phyloP scores from a whole-genome alignment of 2,888 invertebrate genomes.

The Liodrosophila aerea region DNA sequence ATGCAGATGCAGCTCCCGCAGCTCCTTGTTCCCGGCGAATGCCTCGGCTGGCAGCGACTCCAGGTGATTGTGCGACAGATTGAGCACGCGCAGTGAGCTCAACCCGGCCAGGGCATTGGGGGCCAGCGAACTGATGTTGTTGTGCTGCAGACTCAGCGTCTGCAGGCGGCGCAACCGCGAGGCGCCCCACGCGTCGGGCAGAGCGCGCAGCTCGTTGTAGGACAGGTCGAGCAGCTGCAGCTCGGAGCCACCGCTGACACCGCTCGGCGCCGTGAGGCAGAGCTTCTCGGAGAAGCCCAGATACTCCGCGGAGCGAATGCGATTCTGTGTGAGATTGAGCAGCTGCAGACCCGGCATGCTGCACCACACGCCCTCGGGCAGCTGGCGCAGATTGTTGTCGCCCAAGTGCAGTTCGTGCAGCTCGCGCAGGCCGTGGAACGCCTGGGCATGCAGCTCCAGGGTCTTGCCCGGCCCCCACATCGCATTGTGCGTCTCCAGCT shows the following conservation, averaged over 20 bases:
- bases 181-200: constrained; percentile 90
- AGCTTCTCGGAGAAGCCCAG: constrained; percentile 86
- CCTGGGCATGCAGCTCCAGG: constrained; percentile 88
- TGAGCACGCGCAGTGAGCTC: constrained; percentile 90
- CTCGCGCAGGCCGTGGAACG: constrained; percentile 90
- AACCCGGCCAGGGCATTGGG: constrained; percentile 91
- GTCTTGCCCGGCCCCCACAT: constrained; percentile 90
- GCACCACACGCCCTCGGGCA: constrained; percentile 92
- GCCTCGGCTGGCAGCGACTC: constrained; percentile 91
- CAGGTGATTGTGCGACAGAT: constrained; percentile 93
- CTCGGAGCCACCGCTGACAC: constrained; percentile 85
- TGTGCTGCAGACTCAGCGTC: constrained; percentile 91
- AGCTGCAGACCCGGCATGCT: constrained; percentile 90
- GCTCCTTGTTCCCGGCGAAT: constrained; percentile 91
- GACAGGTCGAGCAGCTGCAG: constrained; percentile 91
- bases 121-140: constrained; percentile 90
- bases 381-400: constrained; percentile 91
- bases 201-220: constrained; percentile 88
- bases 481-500: constrained; percentile 90
- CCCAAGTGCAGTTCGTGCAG: constrained; percentile 90
- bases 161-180: constrained; percentile 90
- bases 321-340: constrained; percentile 92
- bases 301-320: constrained; percentile 89
- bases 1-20: constrained; percentile 91
- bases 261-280: constrained; percentile 65